Evolutionary conservation across 2,888 invertebrate species (phyloP).

Genomic region (Mechanitis messenoides): DNA sequence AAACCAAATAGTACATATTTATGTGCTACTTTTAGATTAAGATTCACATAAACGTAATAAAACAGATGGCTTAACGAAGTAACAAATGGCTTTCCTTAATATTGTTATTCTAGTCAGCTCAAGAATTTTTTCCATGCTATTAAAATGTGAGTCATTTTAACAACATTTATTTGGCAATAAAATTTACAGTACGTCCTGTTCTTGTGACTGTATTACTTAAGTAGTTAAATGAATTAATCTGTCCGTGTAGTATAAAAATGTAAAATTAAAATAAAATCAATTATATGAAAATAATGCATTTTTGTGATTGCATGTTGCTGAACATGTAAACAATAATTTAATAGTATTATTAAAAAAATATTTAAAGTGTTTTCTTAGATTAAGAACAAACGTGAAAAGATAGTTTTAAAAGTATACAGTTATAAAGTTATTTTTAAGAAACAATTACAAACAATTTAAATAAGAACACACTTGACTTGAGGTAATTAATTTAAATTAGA

Average conservation of each 20-base stretch:
- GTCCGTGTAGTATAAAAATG: not conserved
- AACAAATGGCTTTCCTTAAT: conserved; percentile 53
- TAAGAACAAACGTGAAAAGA: too few relatives aligned
- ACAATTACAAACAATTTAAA: too few relatives aligned
- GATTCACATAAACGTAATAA: conserved; percentile 45
- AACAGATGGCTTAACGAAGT: conserved; percentile 41
- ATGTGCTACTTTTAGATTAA: conserved; percentile 40
- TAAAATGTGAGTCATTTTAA: conserved; percentile 62
- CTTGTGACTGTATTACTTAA: conserved; percentile 9
- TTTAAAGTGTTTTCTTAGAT: too few relatives aligned
- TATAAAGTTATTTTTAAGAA: too few relatives aligned
- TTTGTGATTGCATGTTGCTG: too few relatives aligned
- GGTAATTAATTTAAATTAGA: too few relatives aligned
- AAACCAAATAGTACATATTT: too few relatives aligned
- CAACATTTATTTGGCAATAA: conserved; percentile 62
- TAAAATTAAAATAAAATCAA: not conserved
- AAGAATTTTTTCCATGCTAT: conserved; percentile 60
- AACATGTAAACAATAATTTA: too few relatives aligned
- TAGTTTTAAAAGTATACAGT: too few relatives aligned
- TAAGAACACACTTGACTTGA: too few relatives aligned
- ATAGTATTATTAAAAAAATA: too few relatives aligned
- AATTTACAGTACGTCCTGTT: conserved; percentile 18
- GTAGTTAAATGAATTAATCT: conserved; percentile 2
- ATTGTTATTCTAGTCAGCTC: conserved; percentile 54
- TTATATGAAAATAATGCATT: not conserved